Conservation (phyloP, 1,140 invertebrate genomes). For the Diabrotica undecimpunctata region DNA sequence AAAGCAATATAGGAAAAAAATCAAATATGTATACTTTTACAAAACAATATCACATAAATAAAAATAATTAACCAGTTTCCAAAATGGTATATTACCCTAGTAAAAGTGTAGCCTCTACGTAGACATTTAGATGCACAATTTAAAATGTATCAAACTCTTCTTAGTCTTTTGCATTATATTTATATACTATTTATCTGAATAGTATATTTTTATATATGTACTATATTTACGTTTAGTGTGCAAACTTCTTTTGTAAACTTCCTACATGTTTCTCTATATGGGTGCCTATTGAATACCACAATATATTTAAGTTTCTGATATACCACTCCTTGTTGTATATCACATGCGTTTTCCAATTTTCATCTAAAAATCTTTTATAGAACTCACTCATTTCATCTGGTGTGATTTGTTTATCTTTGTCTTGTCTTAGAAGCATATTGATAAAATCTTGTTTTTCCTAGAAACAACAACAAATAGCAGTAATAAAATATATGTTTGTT, state of each 20-base stretch:
- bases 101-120: no score
- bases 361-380: constrained; percentile 76
- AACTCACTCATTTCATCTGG: constrained; percentile 83
- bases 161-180: no score
- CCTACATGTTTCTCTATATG: constrained; percentile 36
- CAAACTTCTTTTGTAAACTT: not conserved
- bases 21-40: no score
- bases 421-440: constrained; percentile 48
- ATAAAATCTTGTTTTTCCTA: constrained; percentile 66
- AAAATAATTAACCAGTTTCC: no score
- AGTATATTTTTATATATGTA: no score
- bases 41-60: no score
- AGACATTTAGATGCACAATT: no score
- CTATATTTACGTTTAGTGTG: no score
- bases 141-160: no score
- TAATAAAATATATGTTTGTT: not conserved
- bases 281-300: constrained; percentile 58
- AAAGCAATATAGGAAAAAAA: no score
- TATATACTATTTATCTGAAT: no score
- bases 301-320: constrained; percentile 63
- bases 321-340: constrained; percentile 75
- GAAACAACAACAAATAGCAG: constrained; percentile 14
- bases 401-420: constrained; percentile 53
- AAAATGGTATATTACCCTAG: no score
- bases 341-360: constrained; percentile 68